Evolutionary conservation across 2,797 vertebrate genomes (phyloP), one percentile per base, ranked within the genome.

Genomic region (Falco rusticolus): DNA sequence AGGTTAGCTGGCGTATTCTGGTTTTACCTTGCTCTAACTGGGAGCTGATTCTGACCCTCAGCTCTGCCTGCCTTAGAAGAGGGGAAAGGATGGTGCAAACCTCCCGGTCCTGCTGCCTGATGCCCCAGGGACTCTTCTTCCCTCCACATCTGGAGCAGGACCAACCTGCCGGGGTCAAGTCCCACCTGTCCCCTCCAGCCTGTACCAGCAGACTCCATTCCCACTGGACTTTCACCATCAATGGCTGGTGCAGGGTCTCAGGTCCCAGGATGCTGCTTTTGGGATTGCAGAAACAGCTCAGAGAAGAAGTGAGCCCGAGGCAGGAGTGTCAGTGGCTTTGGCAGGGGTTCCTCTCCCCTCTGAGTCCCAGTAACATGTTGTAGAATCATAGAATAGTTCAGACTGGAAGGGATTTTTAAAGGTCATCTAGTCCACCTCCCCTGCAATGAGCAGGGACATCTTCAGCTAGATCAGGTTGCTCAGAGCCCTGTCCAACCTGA

Each of bases 61-160:
- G 69, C 45, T 66, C 45, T 13, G 59, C 45, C 6, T 71, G 2
- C 16, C 17, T 70, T 53, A 34, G 47, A 69, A 80, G 24, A 89
- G 16, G 16, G 39, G 34, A 80, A 68, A 18, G n/a, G 26, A 33
- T 0, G 2, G 16, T 31, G 22, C 22, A 68, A 60, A 60, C 2
- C 16, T 47, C 18, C 71, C 0, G 0, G 6, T 43, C 37, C 48
- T 0, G 0, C 15, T 28, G 45, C 0, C 1, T 7, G 54, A 4
- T 43, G 28, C 5, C 25, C 39, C 29, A 12, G 53, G 29, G 13
- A 25, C 5, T 31, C 22, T 22, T 45, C 31, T 69, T 65, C 79
- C 37, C 37, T 37, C 31, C 0, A 0, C 47, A 57, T 33, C n/a
- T 10, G 65, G 54, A 77, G 34, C 2, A 47, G 26, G 13, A 34